Conservation (phyloP, 1,140 invertebrate species). For the Hycleus cichorii region DNA sequence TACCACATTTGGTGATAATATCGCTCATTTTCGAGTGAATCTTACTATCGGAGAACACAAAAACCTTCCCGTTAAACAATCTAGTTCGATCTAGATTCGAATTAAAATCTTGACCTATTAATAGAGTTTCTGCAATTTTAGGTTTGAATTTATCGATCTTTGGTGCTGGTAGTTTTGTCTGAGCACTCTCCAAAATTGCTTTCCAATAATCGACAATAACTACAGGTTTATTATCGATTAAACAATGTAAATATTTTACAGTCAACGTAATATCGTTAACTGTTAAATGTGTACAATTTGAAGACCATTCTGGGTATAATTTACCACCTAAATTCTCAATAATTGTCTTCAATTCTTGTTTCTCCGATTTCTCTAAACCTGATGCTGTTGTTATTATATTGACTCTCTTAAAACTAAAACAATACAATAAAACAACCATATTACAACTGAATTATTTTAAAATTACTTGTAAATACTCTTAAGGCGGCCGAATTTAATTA, state of each 20-base stretch:
- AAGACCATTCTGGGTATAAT: neutral
- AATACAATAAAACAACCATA: neutral
- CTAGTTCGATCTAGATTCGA: neutral
- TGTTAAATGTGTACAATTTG: constrained; percentile 4
- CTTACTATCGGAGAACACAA: constrained; percentile 4
- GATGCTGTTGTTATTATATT: constrained; percentile 5
- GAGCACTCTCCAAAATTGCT: neutral
- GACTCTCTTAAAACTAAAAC: constrained; percentile 8
- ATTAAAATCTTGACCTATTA: neutral
- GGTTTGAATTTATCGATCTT: constrained; percentile 5
- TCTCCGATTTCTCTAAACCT: constrained; percentile 1
- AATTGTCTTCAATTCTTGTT: neutral
- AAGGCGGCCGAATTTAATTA: constrained; percentile 7
- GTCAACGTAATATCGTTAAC: constrained; percentile 6
- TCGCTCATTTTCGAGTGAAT: constrained; percentile 2
- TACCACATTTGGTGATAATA: constrained; percentile 1
- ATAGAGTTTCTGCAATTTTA: constrained; percentile 1
- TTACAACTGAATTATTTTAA: neutral
- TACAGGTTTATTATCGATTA: constrained; percentile 7
- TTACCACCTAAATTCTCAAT: constrained; percentile 1
- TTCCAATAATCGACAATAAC: constrained; percentile 9
- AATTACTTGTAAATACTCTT: constrained; percentile 5
- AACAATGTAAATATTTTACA: constrained; percentile 5
- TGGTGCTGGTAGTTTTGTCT: constrained; percentile 1
- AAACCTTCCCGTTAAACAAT: constrained; percentile 10